Evolutionary conservation across 2,888 invertebrate species (phyloP).

Genomic region (Polietes domitor): DNA sequence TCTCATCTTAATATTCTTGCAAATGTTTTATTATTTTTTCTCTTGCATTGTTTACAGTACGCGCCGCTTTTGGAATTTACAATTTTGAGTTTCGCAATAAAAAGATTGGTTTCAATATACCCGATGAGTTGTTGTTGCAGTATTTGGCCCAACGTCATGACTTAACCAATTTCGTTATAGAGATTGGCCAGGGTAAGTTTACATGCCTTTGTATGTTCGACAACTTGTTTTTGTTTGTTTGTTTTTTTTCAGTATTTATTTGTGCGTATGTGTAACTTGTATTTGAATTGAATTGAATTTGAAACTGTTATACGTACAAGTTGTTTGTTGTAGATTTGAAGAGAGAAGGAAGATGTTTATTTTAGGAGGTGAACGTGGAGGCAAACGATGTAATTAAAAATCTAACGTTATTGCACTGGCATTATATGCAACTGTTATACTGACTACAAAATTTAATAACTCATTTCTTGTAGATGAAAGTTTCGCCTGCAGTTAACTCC

Average conservation of each 20-base stretch:
- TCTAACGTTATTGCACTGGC: background rate
- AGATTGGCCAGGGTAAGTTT: conserved; percentile 78
- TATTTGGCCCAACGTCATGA: conserved; percentile 78
- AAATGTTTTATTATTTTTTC: conserved; percentile 28
- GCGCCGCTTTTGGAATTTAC: conserved; percentile 76
- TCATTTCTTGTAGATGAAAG: background rate
- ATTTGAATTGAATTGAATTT: conserved; percentile 7
- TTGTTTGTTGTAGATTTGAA: conserved; percentile 8
- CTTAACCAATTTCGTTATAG: conserved; percentile 79
- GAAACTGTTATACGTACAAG: conserved; percentile 9
- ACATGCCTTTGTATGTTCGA: background rate
- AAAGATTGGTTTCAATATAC: conserved; percentile 79
- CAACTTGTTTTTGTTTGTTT: background rate
- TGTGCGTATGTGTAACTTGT: background rate
- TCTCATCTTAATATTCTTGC: conserved; percentile 27
- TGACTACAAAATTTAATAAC: background rate
- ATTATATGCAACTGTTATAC: conserved; percentile 2
- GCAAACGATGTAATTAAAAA: conserved; percentile 9
- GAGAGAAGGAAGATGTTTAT: background rate
- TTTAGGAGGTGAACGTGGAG: background rate
- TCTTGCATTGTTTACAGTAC: conserved; percentile 70
- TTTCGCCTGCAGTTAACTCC: background rate
- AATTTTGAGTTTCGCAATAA: conserved; percentile 78
- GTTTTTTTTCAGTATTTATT: background rate
- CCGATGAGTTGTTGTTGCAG: conserved; percentile 77